Base-by-base conservation (phyloP, 2,888 invertebrate species). In the Apotomis capreana region DNA sequence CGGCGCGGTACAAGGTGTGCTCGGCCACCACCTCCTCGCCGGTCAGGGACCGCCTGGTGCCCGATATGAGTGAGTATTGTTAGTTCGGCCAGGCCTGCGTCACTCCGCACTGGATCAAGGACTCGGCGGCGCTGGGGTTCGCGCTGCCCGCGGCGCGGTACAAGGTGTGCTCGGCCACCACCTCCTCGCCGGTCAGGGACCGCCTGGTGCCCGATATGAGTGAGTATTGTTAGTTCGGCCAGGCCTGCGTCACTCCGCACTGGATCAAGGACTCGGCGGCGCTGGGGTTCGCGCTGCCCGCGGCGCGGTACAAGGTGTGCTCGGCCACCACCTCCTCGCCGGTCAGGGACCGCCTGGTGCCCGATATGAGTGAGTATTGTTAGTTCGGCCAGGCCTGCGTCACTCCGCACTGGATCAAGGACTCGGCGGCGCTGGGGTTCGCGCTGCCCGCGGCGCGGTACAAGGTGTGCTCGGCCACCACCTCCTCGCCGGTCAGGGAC, bases 121-220 rank as follows among this genome's bases (percentile, higher is more conserved):
- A 97, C 46, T 97, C 97, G n/a, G 93, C 96, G 0, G 91, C 94
- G 40, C 94, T 94, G 44, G 97, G 97, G 0, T 96, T 95, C 75
- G 95, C 96, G 0, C 78, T 97, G 57, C 95, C 96, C 0, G 87
- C 94, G 13, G 92, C 94, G 3, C 86, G 93, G 63, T 95, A 95
- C 79, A 89, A 94, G 67, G 93, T 95, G 0, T 89, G 94, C 0
- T 93, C 94, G 0, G 94, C 95, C 46, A 94, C 94, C 6, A 95
- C 95, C 0, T 97, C 97, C 0, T 97, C 97, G 0, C 97, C 97
- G 0, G 94, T 96, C 0, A 95, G 95, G 69, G 88, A 87, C 44
- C 89, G 89, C 10, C 84, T 87, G 0, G 73, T 90, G 68, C 93
- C 93, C 1, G 91, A 93, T 74, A 91, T 93, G 89, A n/a, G n/a